A percentile compares a stretch with the other conserved stretches of the same genome.
Conservation (phyloP, 2,888 invertebrate species). For the Teleiodes luculella region DNA sequence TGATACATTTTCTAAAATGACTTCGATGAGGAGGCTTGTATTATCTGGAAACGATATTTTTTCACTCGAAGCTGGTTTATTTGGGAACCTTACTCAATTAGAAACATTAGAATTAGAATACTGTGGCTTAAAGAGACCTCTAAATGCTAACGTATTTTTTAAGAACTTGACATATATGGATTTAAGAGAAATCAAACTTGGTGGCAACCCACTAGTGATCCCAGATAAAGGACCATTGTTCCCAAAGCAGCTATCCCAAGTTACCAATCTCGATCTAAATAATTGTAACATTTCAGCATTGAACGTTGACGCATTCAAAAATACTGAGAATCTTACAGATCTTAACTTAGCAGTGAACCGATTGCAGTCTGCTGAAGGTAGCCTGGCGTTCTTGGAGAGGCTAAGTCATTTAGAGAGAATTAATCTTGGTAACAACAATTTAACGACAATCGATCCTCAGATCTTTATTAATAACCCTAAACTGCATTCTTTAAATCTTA, state of each 20-base stretch:
- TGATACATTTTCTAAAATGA: slow-evolving; percentile 83
- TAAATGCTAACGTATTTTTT: slow-evolving; percentile 83
- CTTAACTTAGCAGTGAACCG: slow-evolving; percentile 80
- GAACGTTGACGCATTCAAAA: slow-evolving; percentile 79
- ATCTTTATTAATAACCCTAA: slow-evolving; percentile 77
- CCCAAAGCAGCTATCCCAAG: slow-evolving; percentile 81
- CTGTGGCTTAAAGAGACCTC: slow-evolving; percentile 81
- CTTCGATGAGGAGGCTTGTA: slow-evolving; percentile 80
- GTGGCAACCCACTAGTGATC: slow-evolving; percentile 82
- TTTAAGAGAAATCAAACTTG: slow-evolving; percentile 82
- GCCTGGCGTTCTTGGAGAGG: slow-evolving; percentile 76
- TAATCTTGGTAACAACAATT: slow-evolving; percentile 81
- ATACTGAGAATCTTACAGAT: slow-evolving; percentile 80
- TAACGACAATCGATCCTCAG: slow-evolving; percentile 78
- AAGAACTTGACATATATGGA: slow-evolving; percentile 81
- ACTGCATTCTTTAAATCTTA: slow-evolving; percentile 79
- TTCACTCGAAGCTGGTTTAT: slow-evolving; percentile 82
- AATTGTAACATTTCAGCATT: slow-evolving; percentile 81
- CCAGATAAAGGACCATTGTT: slow-evolving; percentile 79
- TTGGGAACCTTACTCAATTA: slow-evolving; percentile 82
- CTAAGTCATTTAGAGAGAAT: slow-evolving; percentile 78
- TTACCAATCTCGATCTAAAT: slow-evolving; percentile 81
- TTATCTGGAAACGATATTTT: slow-evolving; percentile 84
- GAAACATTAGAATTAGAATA: slow-evolving; percentile 83
- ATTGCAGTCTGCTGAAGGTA: slow-evolving; percentile 66